Evolutionary conservation across 2,797 vertebrate species (phyloP).

Genomic region (Diceros bicornis): DNA sequence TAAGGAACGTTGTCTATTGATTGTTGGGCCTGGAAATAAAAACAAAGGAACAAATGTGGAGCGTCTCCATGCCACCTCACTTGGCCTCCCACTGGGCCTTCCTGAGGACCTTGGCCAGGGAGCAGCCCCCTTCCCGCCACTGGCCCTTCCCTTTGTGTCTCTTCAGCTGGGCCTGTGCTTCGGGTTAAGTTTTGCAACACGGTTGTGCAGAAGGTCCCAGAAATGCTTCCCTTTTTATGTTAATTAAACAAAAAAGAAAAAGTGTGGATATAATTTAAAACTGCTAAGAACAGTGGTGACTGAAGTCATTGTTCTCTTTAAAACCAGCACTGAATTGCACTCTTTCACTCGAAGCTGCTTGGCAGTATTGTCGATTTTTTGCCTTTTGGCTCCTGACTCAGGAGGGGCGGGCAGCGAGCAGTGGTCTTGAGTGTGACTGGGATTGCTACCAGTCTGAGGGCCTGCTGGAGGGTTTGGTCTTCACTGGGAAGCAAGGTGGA

Average conservation of each 20-base stretch:
- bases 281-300: background rate
- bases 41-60: background rate
- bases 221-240: slow-evolving; percentile 35
- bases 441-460: background rate
- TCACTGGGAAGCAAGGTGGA: background rate
- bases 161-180: background rate
- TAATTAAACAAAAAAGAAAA: background rate
- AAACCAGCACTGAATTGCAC: background rate
- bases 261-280: background rate
- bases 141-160: background rate
- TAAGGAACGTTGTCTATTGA: slow-evolving; percentile 21
- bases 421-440: background rate
- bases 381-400: background rate
- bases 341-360: background rate
- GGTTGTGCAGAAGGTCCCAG: background rate
- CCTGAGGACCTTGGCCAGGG: background rate
- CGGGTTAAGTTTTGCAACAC: background rate
- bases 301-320: background rate
- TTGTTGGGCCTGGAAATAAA: slow-evolving; percentile 18
- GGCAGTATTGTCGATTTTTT: background rate
- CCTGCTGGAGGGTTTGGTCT: background rate
- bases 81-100: background rate
- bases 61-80: background rate
- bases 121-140: fast-evolving
- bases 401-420: background rate